Evolutionary conservation across 2,888 invertebrate genomes (phyloP).

Genomic region (Brachycybe producta): DNA sequence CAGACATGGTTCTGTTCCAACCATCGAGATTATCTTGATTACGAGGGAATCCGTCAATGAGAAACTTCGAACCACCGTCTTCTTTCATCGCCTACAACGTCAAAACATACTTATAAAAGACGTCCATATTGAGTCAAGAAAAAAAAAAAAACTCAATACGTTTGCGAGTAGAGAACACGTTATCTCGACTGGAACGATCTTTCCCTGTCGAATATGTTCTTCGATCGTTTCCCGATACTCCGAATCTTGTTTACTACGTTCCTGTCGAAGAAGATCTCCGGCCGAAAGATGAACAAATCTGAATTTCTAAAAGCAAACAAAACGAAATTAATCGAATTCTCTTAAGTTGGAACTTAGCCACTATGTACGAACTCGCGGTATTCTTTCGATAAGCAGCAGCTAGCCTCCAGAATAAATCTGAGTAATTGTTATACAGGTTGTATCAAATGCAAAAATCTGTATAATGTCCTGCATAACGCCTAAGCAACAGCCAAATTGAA

Average conservation of each 20-base stretch:
- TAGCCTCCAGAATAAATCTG: no score
- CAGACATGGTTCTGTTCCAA: constrained; percentile 70
- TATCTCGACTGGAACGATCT: constrained; percentile 95
- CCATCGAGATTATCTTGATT: constrained; percentile 93
- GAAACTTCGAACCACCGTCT: constrained; percentile 57
- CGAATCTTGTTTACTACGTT: constrained; percentile 70
- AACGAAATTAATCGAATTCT: no score
- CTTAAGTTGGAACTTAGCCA: no score
- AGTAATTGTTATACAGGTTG: no score
- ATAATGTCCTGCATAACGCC: no score
- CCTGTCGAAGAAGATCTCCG: constrained; percentile 83
- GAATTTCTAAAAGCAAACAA: constrained; percentile 32
- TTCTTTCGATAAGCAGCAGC: no score
- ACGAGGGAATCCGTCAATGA: constrained; percentile 96
- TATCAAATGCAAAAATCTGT: no score
- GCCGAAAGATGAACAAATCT: constrained; percentile 44
- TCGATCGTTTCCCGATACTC: constrained; percentile 85
- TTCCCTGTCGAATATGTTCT: constrained; percentile 76
- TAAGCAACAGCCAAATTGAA: no score
- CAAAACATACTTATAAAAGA: not conserved
- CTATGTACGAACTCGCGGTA: no score
- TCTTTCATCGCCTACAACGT: constrained; percentile 37
- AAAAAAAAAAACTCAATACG: constrained; percentile 48
- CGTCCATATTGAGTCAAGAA: not conserved
- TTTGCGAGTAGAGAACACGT: constrained; percentile 88